Base-by-base conservation (phyloP, 2,113 vertebrate species). In the Ptychochromis oligacanthus region DNA sequence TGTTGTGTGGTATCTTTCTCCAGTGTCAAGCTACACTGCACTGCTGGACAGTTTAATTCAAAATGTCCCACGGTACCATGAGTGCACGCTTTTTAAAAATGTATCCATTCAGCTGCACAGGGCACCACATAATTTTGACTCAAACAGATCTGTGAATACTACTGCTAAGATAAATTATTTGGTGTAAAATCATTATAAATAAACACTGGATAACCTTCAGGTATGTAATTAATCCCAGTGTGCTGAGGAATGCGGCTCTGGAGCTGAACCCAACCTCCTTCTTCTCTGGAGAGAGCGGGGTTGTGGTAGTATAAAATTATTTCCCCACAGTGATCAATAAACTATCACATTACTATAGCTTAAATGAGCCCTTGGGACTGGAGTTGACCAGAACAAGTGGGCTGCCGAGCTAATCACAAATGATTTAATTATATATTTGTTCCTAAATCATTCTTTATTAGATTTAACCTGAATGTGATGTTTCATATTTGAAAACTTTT, bases 251-350 rank as follows among this genome's bases (percentile, higher is more conserved):
- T 34, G 67, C 1, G 26, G 67, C 54, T 52, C 26, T n/a, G 11
- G 67, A 78, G 26, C 77, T 43, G 52, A 81, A 54, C 34, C 61
- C 43, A 10, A 57, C 24, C 59, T 77, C 28, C 34, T 6, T 62
- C 61, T 40, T 56, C 43, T 20, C n/a, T n/a, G 26, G 7, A 55
- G 24, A 26, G 5, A 34, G 54, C 60, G 17, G 17, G 46, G 20
- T 56, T 70, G n/a, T 61, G 58, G 38, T 3, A 58, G 34, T 56
- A 24, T 83, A 15, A 67, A 80, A 61, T 64, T n/a, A 49, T 79
- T 59, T 58, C 18, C 20, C 56, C 14, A 5, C 52, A 81, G 36
- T 17, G 24, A 86, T 82, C 85, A 86, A 77, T 81, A 79, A 76
- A 83, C 55, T 52, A 75, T 84, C 74, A 62, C 46, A 79, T 85